Conservation (phyloP, 2,113 vertebrate genomes). For the Xiphorhynchus elegans region DNA sequence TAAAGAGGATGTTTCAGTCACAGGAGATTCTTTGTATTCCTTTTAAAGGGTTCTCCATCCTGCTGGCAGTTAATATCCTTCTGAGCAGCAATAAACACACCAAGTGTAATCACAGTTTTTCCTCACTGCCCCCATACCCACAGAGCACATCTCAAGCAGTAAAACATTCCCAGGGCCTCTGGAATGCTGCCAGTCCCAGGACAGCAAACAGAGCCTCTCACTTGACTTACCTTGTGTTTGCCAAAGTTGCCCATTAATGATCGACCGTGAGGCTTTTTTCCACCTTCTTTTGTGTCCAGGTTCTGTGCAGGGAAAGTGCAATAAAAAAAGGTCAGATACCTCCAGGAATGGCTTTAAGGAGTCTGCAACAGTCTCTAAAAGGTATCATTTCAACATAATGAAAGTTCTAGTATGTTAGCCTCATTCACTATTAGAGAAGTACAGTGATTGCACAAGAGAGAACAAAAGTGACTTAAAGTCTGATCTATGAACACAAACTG, state of each 20-base stretch:
- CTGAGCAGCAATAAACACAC: neutral
- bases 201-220: neutral
- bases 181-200: neutral
- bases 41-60: neutral
- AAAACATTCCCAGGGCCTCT: neutral
- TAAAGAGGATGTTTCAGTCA: neutral
- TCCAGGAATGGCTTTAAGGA: neutral
- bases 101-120: neutral
- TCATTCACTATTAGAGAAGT: neutral
- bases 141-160: neutral
- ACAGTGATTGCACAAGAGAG: neutral
- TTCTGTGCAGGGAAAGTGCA: constrained; percentile 76
- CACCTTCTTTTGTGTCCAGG: constrained; percentile 82
- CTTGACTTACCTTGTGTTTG: constrained; percentile 89
- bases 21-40: neutral
- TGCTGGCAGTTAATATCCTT: neutral
- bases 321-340: neutral
- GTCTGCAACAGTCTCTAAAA: neutral
- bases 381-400: neutral
- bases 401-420: neutral
- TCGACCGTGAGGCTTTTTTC: constrained; percentile 90
- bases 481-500: neutral
- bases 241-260: constrained; percentile 88
- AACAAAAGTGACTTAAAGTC: neutral
- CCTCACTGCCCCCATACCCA: neutral